Base-by-base conservation (phyloP, 2,888 invertebrate genomes). In the Cephus nigrinus region DNA sequence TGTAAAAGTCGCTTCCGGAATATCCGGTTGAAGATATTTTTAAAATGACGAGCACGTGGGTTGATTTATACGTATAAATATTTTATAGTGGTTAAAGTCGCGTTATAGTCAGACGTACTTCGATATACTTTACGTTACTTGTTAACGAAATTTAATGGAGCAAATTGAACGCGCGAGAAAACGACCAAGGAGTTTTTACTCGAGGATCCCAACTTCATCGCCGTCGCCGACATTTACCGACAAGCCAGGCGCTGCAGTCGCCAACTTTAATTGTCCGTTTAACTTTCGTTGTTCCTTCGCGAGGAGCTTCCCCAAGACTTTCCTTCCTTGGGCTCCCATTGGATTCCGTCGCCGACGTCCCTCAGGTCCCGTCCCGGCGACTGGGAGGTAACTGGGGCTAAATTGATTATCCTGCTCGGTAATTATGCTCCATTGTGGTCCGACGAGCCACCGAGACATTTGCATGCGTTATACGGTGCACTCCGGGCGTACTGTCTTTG, bases 261-360 rank as follows among this genome's bases (percentile, higher is more conserved):
- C 78, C 76, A 78, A 82, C 81, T 83, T 84, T 84, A 86, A 86
- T 86, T 86, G 84, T 84, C 82, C 79, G 82, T 82, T 83, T 82
- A 85, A 86, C 84, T 86, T 84, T 82, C 78, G 81, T 84, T 84
- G 83, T 81, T 84, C 84, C 81, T 80, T 78, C 69, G 75, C 76
- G 77, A 78, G 77, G 78, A 77, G 73, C 80, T 30, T 23, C 9
- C 75, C 36, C 69, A 5, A 31, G 71, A 31, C 71, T 31, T 71
- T 33, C 12, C 71, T 71, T 31, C 71, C 31, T 11, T 12, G 71
- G 31, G 31, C 4, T 71, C 32, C 31, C 71, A 33, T 31, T 31
- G 32, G 32, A 71, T 71, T 71, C 71, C 71, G 12, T 69, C 69
- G 30, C 30, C 30, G 71, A 31, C 71, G 32, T 33, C 32, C 71